Evolutionary conservation across 2,888 invertebrate genomes (phyloP), one percentile per base, ranked within the genome.

Genomic region (Harmothoe impar): DNA sequence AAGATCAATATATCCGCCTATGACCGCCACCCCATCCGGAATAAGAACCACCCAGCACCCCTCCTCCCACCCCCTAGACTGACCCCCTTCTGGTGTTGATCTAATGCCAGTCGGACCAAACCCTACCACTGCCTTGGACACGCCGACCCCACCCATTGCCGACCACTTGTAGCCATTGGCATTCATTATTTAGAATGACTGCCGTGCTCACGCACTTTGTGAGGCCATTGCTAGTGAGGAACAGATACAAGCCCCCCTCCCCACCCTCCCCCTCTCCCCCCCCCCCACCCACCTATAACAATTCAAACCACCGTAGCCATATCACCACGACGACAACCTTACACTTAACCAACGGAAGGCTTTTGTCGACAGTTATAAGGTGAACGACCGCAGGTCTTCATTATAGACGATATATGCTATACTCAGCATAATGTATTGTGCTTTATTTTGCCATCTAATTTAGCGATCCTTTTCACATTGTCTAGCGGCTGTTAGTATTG

Each of bases 161-260:
- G 3, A 43, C 43, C 43, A 43, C 10, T 43, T 43, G 43, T 43
- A 43, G 3, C 43, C 43, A 43, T 43, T 43, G 43, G 7, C 62
- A 62, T 62, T n/a, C 62, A 62, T 62, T 62, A 62, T 62, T 62
- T n/a, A 62, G 62, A n/a, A n/a, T 62, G 62, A n/a, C 62, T n/a
- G n/a, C 62, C n/a, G 12, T 3, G n/a, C n/a, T 20, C 62, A 62
- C 62, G 62, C 62, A n/a, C 23, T n/a, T 62, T 20, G n/a, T 5
- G 43, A 43, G 12, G 62, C 62, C 23, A n/a, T 62, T 62, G 7
- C 62, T 62, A n/a, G 62, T 62, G 62, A 62, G 62, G 7, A 62
- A n/a, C 62, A 62, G 15, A n/a, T 15, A 62, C 62, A 20, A 20
- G 62, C 7, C 0, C 3, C 7, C 1, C 62, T 62, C 62, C 62